phyloP scores from a whole-genome alignment of 1,140 invertebrate species.

The Papilio polyxenes region DNA sequence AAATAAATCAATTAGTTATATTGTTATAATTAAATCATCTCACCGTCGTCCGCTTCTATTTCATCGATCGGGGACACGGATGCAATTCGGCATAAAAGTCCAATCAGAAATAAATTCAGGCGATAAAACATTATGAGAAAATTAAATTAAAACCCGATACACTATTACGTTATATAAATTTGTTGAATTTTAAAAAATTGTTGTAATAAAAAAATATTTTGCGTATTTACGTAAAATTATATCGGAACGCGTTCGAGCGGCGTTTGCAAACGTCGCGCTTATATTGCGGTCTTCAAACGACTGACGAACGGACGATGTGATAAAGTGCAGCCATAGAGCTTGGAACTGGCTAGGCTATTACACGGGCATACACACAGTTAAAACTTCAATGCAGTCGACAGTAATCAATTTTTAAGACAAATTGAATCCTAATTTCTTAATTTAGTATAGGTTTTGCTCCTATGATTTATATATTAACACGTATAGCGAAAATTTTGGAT shows the following conservation, averaged over 20 bases:
- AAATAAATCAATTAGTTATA: not conserved
- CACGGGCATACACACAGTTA: constrained; percentile 48
- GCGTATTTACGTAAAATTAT: constrained; percentile 33
- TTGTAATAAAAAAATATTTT: not conserved
- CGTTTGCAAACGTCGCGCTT: constrained; percentile 53
- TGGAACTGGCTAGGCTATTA: constrained; percentile 44
- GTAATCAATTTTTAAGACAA: not conserved
- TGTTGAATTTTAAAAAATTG: no score
- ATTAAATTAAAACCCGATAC: constrained; percentile 24
- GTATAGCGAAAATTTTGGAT: no score
- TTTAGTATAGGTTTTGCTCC: not conserved
- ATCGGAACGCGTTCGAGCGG: constrained; percentile 36
- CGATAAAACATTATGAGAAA: constrained; percentile 56
- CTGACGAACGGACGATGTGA: constrained; percentile 48
- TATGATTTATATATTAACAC: no score
- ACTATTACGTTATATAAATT: not conserved
- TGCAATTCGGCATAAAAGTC: constrained; percentile 65
- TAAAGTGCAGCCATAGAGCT: constrained; percentile 29
- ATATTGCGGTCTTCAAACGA: constrained; percentile 49
- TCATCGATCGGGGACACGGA: constrained; percentile 68
- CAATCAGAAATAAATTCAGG: constrained; percentile 60
- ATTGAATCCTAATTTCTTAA: not conserved
- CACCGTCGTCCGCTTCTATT: constrained; percentile 71
- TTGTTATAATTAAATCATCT: constrained; percentile 45
- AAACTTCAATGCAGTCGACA: not conserved